Evolutionary conservation across 2,797 vertebrate genomes (phyloP), one percentile per base, ranked within the genome.

Genomic region (Caiman crocodilus): DNA sequence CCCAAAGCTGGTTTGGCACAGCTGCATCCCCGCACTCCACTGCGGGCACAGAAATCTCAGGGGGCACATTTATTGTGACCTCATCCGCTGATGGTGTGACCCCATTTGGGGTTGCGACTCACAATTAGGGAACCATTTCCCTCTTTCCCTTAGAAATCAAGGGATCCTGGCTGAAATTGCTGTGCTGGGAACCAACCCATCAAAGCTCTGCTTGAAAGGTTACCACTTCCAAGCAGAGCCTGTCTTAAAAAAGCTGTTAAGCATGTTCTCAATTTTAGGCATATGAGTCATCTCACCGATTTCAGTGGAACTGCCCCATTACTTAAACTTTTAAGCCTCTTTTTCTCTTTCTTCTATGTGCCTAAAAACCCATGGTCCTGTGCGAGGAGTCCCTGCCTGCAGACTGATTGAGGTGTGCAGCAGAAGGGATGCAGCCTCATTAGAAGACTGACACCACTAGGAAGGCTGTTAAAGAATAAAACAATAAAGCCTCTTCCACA

Each of bases 361-460:
- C 7, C 2, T 0, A 2, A 6, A 25, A 17, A 85, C 3, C 23
- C 0, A 0, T 1, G 7, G 28, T 32, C 65, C 50, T 83, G 11
- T 26, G 20, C 12, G 42, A 75, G 28, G 30, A 57, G 18, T 23
- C 69, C 26, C 35, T 73, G 69, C 20, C 21, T 32, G 6, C 26
- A 79, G 63, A 77, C 6, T 28, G 28, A 11, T 87, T 60, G 11
- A 42, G 35, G 14, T 1, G 1, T 0, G 63, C 50, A 18, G 69
- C 65, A 83, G 35, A 14, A 69, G 0, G 1, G 6, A 50, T 25
- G 35, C 13, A 50, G 35, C 35, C 23, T 50, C 69, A 50, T 50
- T 73, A 42, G 69, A 73, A 16, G 15, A 26, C 35, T 16, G 21
- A 25, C 7, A 7, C 42, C 25, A 42, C 42, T 42, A 42, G 25